phyloP scores from a whole-genome alignment of 2,113 vertebrate species.

The Cryptomyrus ogoouensis region DNA sequence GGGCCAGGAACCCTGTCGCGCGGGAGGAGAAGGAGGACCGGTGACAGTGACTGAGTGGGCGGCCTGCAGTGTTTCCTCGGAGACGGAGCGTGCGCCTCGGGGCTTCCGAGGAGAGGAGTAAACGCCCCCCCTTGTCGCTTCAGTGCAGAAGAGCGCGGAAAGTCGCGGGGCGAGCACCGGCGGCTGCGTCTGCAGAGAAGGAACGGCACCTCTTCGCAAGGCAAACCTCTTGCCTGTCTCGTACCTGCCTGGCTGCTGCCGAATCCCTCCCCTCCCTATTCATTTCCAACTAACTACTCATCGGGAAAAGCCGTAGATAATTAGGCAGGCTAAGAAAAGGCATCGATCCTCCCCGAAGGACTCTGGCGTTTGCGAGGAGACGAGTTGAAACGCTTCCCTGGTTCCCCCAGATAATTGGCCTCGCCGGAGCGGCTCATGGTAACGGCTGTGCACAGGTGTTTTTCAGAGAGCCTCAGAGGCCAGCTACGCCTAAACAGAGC shows the following conservation, averaged over 20 bases:
- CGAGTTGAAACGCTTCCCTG: slow-evolving; percentile 13
- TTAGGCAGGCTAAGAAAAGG: slow-evolving; percentile 27
- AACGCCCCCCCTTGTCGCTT: background rate
- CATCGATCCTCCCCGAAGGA: slow-evolving; percentile 28
- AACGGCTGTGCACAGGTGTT: slow-evolving; percentile 22
- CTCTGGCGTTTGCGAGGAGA: slow-evolving; percentile 22
- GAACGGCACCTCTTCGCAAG: background rate
- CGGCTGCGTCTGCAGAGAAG: background rate
- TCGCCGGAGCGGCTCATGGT: slow-evolving; percentile 20
- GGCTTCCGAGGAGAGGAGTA: background rate
- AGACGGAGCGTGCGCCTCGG: background rate
- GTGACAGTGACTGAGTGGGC: background rate
- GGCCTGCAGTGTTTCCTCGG: background rate
- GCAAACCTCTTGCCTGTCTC: background rate
- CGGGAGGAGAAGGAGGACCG: background rate
- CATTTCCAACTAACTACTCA: slow-evolving; percentile 29
- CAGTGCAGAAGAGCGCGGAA: background rate
- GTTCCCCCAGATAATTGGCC: slow-evolving; percentile 20
- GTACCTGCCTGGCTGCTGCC: background rate
- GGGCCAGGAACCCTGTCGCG: background rate
- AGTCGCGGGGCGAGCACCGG: background rate
- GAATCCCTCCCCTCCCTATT: background rate
- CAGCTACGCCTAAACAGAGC: background rate
- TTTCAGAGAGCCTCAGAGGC: background rate
- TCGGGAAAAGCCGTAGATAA: slow-evolving; percentile 37